Evolutionary conservation across 2,797 vertebrate species (phyloP).

Genomic region (Malacoraja senta): DNA sequence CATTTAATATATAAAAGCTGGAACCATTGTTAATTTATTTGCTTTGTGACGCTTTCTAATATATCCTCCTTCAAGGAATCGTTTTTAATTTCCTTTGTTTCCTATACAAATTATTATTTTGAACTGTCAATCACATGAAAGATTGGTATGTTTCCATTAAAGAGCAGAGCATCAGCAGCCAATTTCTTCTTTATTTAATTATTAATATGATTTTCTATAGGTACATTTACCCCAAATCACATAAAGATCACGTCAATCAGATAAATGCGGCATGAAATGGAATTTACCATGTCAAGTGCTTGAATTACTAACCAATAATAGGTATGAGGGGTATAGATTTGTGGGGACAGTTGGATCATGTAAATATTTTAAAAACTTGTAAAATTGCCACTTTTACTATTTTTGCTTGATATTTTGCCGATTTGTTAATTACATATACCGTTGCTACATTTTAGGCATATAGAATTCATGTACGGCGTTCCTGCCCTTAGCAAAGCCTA

Average conservation of each 20-base stretch:
- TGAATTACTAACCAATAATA: not conserved
- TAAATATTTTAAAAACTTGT: not conserved
- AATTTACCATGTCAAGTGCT: not conserved
- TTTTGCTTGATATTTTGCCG: not conserved
- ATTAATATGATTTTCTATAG: not conserved
- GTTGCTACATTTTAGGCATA: not conserved
- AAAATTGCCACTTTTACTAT: not conserved
- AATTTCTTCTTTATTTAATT: not conserved
- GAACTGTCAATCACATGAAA: not conserved
- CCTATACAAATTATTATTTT: not conserved
- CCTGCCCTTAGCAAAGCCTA: not conserved
- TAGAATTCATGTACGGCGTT: no score
- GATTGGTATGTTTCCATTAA: conserved; percentile 9
- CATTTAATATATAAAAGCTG: not conserved
- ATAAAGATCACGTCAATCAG: not conserved
- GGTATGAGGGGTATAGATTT: no score
- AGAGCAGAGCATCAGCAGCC: not conserved
- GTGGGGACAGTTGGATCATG: not conserved
- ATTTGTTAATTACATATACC: not conserved
- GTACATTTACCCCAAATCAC: not conserved
- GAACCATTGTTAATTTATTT: not conserved
- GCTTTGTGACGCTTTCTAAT: not conserved
- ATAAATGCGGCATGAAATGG: not conserved
- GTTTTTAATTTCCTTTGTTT: not conserved
- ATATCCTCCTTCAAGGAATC: not conserved